Percentiles rank a stretch among this genome's conserved stretches.
Evolutionary conservation across 2,888 invertebrate species (phyloP).

Genomic region (Eristalis pertinax): DNA sequence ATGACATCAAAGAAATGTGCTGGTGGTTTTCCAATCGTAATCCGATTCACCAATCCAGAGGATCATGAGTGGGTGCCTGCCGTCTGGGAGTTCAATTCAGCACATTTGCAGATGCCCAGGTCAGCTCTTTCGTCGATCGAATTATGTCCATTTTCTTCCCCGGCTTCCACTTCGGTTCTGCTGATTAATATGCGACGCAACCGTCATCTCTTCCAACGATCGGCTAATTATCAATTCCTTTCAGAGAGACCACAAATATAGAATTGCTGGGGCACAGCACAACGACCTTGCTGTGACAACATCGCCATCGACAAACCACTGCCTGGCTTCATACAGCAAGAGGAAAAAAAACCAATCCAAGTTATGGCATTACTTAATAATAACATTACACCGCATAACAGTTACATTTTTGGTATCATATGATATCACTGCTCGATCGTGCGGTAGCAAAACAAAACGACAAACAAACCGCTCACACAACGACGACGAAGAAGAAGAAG

Average conservation of each 20-base stretch:
- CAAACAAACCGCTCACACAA: not conserved
- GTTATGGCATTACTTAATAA: constrained; percentile 66
- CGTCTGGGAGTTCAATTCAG: not conserved
- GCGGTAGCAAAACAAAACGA: constrained; percentile 1
- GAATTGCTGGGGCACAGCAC: constrained; percentile 30
- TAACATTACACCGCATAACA: constrained; percentile 62
- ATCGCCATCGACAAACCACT: constrained; percentile 14
- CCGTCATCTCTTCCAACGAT: not conserved
- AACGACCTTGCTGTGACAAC: constrained; percentile 71
- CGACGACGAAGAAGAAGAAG: constrained; percentile 5
- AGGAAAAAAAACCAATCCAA: constrained; percentile 7
- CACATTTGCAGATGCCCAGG: constrained; percentile 8
- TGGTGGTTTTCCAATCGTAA: not conserved
- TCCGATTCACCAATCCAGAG: not conserved
- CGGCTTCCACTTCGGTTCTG: not conserved
- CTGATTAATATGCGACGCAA: not conserved
- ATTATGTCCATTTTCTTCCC: not conserved
- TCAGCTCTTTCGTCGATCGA: constrained; percentile 43
- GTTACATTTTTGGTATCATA: constrained; percentile 69
- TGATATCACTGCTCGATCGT: constrained; percentile 66
- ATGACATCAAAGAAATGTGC: not conserved
- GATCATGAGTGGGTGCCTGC: not conserved
- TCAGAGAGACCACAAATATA: constrained; percentile 5
- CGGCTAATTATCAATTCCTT: constrained; percentile 18
- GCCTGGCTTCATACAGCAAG: constrained; percentile 32